Evolutionary conservation across 2,113 vertebrate species (phyloP), one percentile per base, ranked within the genome.

Genomic region (Leucopternis melanops): DNA sequence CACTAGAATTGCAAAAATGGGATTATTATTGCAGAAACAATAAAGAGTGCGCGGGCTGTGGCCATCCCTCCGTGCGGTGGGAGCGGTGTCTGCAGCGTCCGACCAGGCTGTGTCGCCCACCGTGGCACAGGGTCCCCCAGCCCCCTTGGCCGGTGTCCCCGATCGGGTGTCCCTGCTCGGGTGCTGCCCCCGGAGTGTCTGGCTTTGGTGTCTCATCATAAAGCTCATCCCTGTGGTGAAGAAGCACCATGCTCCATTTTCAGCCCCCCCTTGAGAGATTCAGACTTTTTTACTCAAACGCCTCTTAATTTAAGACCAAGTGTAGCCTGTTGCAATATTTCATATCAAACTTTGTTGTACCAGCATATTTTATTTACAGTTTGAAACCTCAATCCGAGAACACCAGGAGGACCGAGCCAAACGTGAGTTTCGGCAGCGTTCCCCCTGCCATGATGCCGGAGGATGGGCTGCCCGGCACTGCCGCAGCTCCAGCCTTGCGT

Each of bases 381-480:
- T 36, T 1, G 3, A 81, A 49, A 29, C 25, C 44, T 81, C 59
- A 47, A 4, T 11, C 61, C 0, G 2, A 26, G 21, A 36, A 9
- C 8, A 2, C 15, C 40, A 15, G 42, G 25, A 58, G 31, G 44
- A 49, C n/a, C 2, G 52, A 40, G 29, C 42, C 3, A 1, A 34
- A 8, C 0, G 1, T 4, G n/a, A 38, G 14, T 44, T 62, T 44
- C 1, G n/a, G 27, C 61, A 19, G 57, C 14, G 5, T 13, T 34
- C 36, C 7, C 29, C 13, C 13, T 8, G 7, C 22, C 3, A 2
- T 0, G 13, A 6, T 36, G 62, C 38, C 2, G 2, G 27, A 26
- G 22, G 16, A 52, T 2, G 3, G 77, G 31, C 31, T 18, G 74
- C 14, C 10, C 1, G 3, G 74, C 44, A 9, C n/a, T 25, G 52